Conservation (phyloP, 2,888 invertebrate species). For the Rhamnusium bicolor region DNA sequence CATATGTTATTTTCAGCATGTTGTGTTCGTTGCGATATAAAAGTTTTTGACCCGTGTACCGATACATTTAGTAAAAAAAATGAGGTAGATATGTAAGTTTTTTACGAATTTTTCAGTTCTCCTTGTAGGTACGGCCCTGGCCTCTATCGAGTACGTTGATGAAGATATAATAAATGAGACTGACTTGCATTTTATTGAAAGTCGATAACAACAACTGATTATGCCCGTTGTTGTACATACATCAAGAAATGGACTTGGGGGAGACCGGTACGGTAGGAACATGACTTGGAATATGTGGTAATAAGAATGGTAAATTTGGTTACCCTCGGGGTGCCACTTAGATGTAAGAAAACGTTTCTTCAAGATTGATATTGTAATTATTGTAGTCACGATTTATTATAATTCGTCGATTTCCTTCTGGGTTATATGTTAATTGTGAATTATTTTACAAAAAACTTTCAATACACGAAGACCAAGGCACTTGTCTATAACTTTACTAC, state of each 20-base stretch:
- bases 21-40: too few species aligned
- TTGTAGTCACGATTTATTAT: background rate
- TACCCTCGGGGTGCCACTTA: slow-evolving; percentile 22
- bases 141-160: slow-evolving; percentile 6
- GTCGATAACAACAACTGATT: slow-evolving; percentile 24
- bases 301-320: slow-evolving; percentile 22
- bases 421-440: background rate
- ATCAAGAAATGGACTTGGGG: background rate
- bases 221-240: slow-evolving; percentile 6
- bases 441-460: too few species aligned
- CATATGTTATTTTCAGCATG: too few species aligned
- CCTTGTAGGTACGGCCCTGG: background rate
- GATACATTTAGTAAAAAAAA: too few species aligned
- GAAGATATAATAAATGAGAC: slow-evolving; percentile 28
- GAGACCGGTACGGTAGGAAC: slow-evolving; percentile 10
- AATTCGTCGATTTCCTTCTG: background rate
- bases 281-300: slow-evolving; percentile 22
- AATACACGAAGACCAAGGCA: too few species aligned
- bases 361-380: background rate
- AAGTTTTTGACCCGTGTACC: too few species aligned
- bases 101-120: background rate
- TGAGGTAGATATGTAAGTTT: background rate
- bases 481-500: too few species aligned
- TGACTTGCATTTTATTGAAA: slow-evolving; percentile 24
- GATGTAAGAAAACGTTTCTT: background rate